Evolutionary conservation across 2,888 invertebrate genomes (phyloP).

Genomic region (Chrysomela aeneicollis): DNA sequence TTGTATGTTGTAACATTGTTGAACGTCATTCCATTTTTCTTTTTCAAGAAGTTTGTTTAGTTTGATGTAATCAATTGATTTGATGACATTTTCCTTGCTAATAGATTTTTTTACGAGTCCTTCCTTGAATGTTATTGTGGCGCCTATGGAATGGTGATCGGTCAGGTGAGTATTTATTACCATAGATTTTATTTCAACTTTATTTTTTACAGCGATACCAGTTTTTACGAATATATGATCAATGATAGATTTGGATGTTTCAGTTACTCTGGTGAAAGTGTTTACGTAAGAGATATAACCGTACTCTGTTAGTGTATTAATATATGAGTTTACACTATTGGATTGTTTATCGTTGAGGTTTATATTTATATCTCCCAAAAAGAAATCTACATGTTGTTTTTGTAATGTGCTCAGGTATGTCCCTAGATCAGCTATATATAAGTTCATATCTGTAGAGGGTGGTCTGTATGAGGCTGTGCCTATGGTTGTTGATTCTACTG

Average conservation of each 20-base stretch:
- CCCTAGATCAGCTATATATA: not conserved
- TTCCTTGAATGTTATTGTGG: constrained; percentile 1
- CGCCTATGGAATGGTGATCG: constrained; percentile 9
- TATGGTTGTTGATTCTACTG: no score
- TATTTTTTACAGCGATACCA: not conserved
- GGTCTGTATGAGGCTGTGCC: no score
- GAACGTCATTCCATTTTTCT: no score
- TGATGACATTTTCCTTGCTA: no score
- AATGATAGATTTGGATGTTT: not conserved
- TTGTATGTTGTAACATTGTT: no score
- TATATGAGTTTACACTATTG: constrained; percentile 7
- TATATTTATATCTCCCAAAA: constrained; percentile 5
- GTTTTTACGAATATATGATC: constrained; percentile 2
- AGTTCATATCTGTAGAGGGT: not conserved
- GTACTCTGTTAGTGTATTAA: constrained; percentile 4
- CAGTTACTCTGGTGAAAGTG: not conserved
- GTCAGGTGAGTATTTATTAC: constrained; percentile 1
- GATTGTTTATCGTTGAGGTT: constrained; percentile 1
- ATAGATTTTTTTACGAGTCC: no score
- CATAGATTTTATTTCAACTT: constrained; percentile 2
- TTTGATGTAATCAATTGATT: no score
- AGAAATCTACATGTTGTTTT: not conserved
- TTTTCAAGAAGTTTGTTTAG: no score
- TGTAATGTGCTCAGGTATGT: not conserved
- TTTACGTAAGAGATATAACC: constrained; percentile 2